Conservation (phyloP, 1,140 invertebrate species). For the Euura saliciscinereae region DNA sequence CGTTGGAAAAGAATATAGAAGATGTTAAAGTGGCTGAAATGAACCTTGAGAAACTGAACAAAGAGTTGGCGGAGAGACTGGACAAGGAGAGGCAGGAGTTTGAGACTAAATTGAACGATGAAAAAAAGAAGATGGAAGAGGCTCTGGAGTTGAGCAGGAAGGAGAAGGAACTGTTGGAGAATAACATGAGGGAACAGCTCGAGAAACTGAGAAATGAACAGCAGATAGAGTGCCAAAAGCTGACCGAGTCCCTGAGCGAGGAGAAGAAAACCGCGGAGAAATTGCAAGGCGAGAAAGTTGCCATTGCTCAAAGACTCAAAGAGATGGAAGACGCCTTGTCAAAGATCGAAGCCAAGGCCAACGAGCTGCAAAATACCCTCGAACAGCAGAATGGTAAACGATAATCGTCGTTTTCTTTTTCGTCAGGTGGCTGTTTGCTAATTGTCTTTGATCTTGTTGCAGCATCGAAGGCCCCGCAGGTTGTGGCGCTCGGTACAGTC, state of each 20-base stretch:
- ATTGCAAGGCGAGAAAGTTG: constrained; percentile 51
- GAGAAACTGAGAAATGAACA: constrained; percentile 53
- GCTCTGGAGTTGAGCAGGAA: constrained; percentile 56
- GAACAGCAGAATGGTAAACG: constrained; percentile 21
- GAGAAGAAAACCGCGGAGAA: constrained; percentile 60
- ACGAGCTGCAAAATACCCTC: constrained; percentile 34
- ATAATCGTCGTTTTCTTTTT: constrained; percentile 11
- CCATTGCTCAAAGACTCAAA: constrained; percentile 51
- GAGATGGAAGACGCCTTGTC: constrained; percentile 57
- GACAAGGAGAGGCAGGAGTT: constrained; percentile 59
- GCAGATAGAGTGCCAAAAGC: constrained; percentile 44
- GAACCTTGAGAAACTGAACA: constrained; percentile 55
- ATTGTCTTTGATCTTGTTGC: neutral
- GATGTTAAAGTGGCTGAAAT: constrained; percentile 55
- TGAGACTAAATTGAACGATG: constrained; percentile 55
- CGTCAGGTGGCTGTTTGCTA: constrained; percentile 12
- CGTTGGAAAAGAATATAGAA: constrained; percentile 58
- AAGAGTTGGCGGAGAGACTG: constrained; percentile 56
- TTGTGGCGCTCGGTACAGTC: constrained; percentile 30
- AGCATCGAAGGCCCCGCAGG: constrained; percentile 14
- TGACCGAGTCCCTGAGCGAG: constrained; percentile 51
- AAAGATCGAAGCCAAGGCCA: constrained; percentile 50
- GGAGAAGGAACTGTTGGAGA: constrained; percentile 55
- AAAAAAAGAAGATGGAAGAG: constrained; percentile 59
- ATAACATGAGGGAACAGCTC: constrained; percentile 55